phyloP scores from a whole-genome alignment of 2,797 vertebrate species.

The Cottoperca gobio region DNA sequence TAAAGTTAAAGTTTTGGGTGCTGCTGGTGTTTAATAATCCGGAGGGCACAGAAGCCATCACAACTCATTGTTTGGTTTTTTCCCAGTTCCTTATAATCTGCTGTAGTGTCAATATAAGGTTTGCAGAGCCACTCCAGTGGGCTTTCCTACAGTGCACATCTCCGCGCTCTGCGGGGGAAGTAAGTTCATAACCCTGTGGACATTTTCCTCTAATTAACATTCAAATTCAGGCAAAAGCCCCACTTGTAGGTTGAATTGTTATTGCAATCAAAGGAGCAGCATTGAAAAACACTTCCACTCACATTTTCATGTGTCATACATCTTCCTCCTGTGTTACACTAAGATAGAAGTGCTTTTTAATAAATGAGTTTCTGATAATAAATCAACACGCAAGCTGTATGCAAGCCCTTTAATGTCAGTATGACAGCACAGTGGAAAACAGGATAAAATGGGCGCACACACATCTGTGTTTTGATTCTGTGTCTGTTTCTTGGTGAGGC shows the following conservation, averaged over 20 bases:
- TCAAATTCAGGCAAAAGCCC: conserved; percentile 22
- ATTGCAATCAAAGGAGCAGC: conserved; percentile 20
- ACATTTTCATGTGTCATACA: neutral
- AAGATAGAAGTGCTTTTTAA: conserved; percentile 26
- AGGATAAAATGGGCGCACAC: conserved; percentile 36
- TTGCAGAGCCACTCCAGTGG: neutral
- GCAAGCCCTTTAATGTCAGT: conserved; percentile 77
- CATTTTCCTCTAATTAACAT: conserved; percentile 48
- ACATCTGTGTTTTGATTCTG: neutral
- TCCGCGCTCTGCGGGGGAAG: conserved; percentile 1
- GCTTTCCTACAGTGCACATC: neutral
- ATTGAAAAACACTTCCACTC: conserved; percentile 12
- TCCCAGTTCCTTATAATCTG: neutral
- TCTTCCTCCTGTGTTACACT: conserved; percentile 6
- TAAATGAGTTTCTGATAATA: conserved; percentile 45
- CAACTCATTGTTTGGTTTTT: neutral
- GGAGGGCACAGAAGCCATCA: conserved; percentile 4
- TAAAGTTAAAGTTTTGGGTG: conserved; percentile 20
- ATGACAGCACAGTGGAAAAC: conserved; percentile 70
- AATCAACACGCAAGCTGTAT: conserved; percentile 56
- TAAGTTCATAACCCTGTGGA: conserved; percentile 21
- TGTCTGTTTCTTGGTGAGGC: neutral
- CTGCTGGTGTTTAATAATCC: conserved; percentile 38
- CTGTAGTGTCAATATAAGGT: neutral
- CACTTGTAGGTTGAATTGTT: neutral